Conservation (phyloP, 2,888 invertebrate genomes). For the Phorcus lineatus region DNA sequence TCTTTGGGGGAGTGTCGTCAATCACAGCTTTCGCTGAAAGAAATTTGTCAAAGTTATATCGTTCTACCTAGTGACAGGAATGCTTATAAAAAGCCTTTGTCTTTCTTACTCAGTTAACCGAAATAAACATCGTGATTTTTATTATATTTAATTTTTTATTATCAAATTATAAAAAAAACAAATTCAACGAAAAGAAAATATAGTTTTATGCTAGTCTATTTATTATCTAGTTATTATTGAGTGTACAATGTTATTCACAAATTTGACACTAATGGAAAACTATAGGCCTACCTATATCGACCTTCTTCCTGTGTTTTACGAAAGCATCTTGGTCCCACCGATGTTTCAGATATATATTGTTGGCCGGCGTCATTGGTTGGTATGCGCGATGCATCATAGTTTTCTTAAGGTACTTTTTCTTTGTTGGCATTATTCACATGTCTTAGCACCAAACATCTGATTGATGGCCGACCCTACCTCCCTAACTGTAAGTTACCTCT, state of each 20-base stretch:
- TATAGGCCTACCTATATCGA: slow-evolving; percentile 46
- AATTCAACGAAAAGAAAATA: too few species aligned
- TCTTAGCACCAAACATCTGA: neutral
- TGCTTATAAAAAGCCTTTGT: too few species aligned
- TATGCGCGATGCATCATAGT: slow-evolving; percentile 60
- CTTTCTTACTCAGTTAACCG: too few species aligned
- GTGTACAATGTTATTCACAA: too few species aligned
- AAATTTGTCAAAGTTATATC: slow-evolving; percentile 1
- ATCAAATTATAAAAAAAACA: too few species aligned
- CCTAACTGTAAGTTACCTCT: neutral
- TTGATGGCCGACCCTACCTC: neutral
- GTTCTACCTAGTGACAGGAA: too few species aligned
- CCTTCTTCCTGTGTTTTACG: slow-evolving; percentile 59
- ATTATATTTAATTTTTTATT: too few species aligned
- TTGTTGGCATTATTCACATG: neutral
- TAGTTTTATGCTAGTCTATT: too few species aligned
- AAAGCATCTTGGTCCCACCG: slow-evolving; percentile 59
- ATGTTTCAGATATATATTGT: slow-evolving; percentile 57
- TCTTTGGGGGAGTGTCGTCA: slow-evolving; percentile 66
- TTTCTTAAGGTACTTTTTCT: slow-evolving; percentile 12
- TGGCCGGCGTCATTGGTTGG: slow-evolving; percentile 61
- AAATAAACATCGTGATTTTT: too few species aligned
- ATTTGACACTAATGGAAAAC: neutral
- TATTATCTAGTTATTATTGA: too few species aligned
- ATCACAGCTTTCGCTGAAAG: slow-evolving; percentile 57